Percentiles rank a stretch among this genome's conserved stretches.
Conservation (phyloP, 2,113 vertebrate species). For the Calidris pygmaea region DNA sequence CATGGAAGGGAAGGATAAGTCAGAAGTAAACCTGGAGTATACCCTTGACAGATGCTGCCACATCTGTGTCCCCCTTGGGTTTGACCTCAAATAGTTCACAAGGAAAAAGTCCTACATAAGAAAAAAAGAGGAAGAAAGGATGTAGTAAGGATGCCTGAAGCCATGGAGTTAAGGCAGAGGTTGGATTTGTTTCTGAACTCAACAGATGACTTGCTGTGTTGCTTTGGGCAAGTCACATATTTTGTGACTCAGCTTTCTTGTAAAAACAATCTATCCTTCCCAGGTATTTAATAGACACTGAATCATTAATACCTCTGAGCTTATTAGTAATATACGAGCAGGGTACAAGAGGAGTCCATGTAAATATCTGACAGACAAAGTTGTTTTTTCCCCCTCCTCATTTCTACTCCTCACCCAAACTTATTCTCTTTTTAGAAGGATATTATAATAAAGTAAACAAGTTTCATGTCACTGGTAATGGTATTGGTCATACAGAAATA, state of each 20-base stretch:
- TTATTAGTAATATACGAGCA: background rate
- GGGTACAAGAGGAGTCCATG: background rate
- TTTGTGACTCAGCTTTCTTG: background rate
- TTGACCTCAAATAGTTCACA: background rate
- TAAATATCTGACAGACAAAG: background rate
- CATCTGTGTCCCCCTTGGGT: background rate
- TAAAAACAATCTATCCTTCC: background rate
- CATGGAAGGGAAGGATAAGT: background rate
- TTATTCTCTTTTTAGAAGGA: background rate
- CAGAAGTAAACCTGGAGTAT: background rate
- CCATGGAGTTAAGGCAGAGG: background rate
- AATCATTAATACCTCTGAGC: background rate
- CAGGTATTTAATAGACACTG: background rate
- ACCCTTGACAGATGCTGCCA: background rate
- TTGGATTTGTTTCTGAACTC: background rate
- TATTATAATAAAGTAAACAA: background rate
- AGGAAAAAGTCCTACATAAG: background rate
- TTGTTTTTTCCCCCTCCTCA: background rate
- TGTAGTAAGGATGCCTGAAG: background rate
- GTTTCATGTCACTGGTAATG: background rate
- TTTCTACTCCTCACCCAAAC: background rate
- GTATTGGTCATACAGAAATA: background rate
- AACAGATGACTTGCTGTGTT: background rate
- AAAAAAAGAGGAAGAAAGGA: background rate
- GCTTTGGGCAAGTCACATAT: background rate